Evolutionary conservation across 2,888 invertebrate species (phyloP).

Genomic region (Stenurella melanura): DNA sequence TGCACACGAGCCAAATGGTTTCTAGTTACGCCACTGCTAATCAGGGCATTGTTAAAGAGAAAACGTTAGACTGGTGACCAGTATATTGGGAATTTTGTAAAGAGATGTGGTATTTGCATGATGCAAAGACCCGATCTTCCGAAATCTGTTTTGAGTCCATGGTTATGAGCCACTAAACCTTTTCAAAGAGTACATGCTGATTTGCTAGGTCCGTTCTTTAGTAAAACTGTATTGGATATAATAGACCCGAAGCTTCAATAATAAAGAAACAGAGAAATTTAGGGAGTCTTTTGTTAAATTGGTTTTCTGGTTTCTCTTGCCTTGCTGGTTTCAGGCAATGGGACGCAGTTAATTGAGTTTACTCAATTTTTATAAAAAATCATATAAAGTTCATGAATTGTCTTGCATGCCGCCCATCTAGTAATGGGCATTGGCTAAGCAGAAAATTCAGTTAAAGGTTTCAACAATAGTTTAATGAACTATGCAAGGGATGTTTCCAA

Average conservation of each 20-base stretch:
- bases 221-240: conserved; percentile 23
- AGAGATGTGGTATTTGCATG: conserved; percentile 15
- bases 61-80: conserved; percentile 13
- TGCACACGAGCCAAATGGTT: too few species aligned
- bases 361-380: neutral
- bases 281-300: neutral
- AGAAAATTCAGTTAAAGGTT: conserved; percentile 21
- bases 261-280: neutral
- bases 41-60: conserved; percentile 30
- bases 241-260: conserved; percentile 9
- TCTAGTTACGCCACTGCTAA: too few species aligned
- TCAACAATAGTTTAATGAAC: neutral
- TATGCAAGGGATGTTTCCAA: conserved; percentile 10
- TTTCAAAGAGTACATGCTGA: conserved; percentile 38
- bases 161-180: neutral
- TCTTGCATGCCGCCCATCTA: neutral
- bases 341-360: neutral
- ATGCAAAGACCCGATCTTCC: neutral
- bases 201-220: conserved; percentile 38
- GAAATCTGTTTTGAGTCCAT: neutral
- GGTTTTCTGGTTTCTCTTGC: neutral
- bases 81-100: conserved; percentile 18
- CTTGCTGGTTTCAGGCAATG: neutral
- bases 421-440: conserved; percentile 9
- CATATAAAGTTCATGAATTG: neutral